These are phyloP conservation scores for Microcaecilia unicolor DNA, from an alignment of 2,797 vertebrate genomes.

Conservation along the genomic window DNA sequence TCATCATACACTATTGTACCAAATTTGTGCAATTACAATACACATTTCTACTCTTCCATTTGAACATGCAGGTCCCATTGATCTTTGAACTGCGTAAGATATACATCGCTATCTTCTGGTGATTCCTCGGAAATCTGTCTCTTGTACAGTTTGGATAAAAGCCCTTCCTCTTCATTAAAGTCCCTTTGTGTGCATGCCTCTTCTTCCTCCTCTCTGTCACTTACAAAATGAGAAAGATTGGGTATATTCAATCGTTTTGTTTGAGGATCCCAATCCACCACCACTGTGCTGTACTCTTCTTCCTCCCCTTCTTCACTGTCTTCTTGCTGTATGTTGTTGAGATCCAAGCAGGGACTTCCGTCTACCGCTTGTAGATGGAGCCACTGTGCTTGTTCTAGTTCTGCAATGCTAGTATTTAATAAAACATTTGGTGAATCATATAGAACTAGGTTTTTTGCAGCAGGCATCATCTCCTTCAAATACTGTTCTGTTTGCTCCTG, in stretches of 20 bases:
- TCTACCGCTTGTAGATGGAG: not conserved
- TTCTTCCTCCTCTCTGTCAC: conserved; percentile 3
- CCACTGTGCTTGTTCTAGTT: not conserved
- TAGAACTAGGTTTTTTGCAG: not conserved
- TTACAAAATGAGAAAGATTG: conserved; percentile 11
- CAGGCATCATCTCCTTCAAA: not conserved
- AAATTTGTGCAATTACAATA: too few relatives aligned
- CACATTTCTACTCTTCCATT: conserved; percentile 36
- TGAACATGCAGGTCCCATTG: conserved; percentile 50
- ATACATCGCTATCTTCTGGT: conserved; percentile 26
- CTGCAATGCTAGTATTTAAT: not conserved
- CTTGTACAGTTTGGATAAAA: conserved; percentile 38
- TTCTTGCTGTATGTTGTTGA: not conserved
- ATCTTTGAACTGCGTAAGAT: conserved; percentile 39
- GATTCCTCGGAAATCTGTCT: conserved; percentile 1
- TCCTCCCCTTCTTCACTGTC: not conserved
- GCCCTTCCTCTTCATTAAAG: conserved; percentile 4
- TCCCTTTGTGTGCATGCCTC: not conserved
- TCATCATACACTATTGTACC: too few relatives aligned
- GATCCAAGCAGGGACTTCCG: too few relatives aligned
- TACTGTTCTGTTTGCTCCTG: not conserved
- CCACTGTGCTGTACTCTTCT: not conserved
- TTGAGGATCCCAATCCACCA: conserved; percentile 45
- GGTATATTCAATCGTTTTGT: conserved; percentile 39
- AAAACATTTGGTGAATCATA: not conserved